phyloP scores from a whole-genome alignment of 2,113 vertebrate species.

The Tyrannus savana region DNA sequence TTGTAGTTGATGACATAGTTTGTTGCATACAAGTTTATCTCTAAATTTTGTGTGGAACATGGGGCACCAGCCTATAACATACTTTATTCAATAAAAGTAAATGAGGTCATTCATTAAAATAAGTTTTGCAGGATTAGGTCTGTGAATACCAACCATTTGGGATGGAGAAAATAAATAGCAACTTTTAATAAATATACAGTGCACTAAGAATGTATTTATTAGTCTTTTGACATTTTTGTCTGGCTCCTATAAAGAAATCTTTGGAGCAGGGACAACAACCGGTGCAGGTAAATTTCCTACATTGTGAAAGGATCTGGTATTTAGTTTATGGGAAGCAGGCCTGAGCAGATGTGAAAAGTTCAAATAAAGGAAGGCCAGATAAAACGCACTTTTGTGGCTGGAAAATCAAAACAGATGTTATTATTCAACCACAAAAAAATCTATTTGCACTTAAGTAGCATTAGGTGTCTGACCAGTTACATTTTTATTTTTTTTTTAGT shows the following conservation, averaged over 20 bases:
- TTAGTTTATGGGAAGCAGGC: constrained; percentile 79
- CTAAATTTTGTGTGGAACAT: neutral
- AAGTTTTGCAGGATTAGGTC: neutral
- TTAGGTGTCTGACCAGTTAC: constrained; percentile 76
- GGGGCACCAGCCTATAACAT: neutral
- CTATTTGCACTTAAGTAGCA: constrained; percentile 71
- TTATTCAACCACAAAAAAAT: constrained; percentile 80
- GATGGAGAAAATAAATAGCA: constrained; percentile 37
- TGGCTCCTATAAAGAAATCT: constrained; percentile 71
- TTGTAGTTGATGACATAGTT: neutral
- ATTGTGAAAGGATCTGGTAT: constrained; percentile 75
- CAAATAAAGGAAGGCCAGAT: constrained; percentile 85
- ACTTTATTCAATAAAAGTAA: neutral
- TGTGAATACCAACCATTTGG: neutral
- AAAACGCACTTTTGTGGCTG: constrained; percentile 78
- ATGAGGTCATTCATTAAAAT: constrained; percentile 18
- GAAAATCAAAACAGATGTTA: constrained; percentile 84
- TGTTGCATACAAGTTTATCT: neutral
- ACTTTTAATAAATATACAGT: constrained; percentile 1
- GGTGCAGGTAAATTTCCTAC: constrained; percentile 79
- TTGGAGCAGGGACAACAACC: constrained; percentile 67
- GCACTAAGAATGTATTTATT: constrained; percentile 63
- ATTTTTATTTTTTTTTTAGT: constrained; percentile 28
- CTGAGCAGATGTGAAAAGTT: constrained; percentile 84
- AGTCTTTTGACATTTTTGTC: constrained; percentile 72